These are phyloP conservation scores for Blera fallax DNA, from an alignment of 2,888 invertebrate genomes.

Conservation along the genomic window DNA sequence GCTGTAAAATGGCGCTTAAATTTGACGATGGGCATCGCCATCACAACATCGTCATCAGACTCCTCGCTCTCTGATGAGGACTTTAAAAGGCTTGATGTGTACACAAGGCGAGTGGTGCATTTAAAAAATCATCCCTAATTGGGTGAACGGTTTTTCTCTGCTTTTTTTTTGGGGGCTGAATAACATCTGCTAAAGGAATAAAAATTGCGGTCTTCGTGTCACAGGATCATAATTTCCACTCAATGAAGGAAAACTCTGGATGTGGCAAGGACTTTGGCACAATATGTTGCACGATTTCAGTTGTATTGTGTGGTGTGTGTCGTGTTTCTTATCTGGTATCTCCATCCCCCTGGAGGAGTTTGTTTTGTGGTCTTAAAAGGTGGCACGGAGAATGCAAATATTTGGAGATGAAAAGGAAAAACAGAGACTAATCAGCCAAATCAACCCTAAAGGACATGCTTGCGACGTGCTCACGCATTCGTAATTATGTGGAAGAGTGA, in stretches of 20 bases:
- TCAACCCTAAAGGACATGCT: slow-evolving; percentile 61
- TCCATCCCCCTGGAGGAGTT: neutral
- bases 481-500: slow-evolving; percentile 28
- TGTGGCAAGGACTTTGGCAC: neutral
- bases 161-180: neutral
- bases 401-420: slow-evolving; percentile 61
- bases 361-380: slow-evolving; percentile 20
- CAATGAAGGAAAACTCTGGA: neutral
- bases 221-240: slow-evolving; percentile 49
- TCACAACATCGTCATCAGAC: slow-evolving; percentile 53
- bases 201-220: slow-evolving; percentile 52
- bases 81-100: slow-evolving; percentile 32
- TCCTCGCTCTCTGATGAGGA: slow-evolving; percentile 3
- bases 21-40: slow-evolving; percentile 67
- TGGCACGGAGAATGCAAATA: slow-evolving; percentile 65
- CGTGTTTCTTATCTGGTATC: slow-evolving; percentile 26
- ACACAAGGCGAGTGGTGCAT: slow-evolving; percentile 43
- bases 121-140: slow-evolving; percentile 49
- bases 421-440: slow-evolving; percentile 66
- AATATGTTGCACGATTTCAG: slow-evolving; percentile 29
- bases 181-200: slow-evolving; percentile 19
- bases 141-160: slow-evolving; percentile 23
- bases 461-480: slow-evolving; percentile 69
- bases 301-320: neutral
- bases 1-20: slow-evolving; percentile 73